Evolutionary conservation across 2,797 vertebrate species (phyloP).

Genomic region (Sandelia bainsii): DNA sequence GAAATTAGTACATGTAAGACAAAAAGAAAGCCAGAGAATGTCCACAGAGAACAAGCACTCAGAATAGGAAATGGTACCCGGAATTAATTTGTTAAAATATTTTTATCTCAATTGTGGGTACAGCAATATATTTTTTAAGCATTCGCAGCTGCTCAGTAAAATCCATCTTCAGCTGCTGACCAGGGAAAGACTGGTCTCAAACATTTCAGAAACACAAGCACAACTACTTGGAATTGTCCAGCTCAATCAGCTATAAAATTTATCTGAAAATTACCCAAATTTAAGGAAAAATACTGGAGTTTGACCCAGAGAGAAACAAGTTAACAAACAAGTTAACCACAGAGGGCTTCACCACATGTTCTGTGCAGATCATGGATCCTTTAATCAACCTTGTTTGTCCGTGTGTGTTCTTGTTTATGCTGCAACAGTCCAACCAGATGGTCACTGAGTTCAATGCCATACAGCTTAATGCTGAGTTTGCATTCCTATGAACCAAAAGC

Average conservation of each 20-base stretch:
- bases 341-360: constrained; percentile 49
- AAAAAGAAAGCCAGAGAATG: background rate
- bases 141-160: background rate
- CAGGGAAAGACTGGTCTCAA: background rate
- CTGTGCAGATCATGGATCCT: constrained; percentile 25
- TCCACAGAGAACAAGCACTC: background rate
- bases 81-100: background rate
- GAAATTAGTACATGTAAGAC: background rate
- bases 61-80: background rate
- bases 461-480: constrained; percentile 7
- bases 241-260: background rate
- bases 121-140: background rate
- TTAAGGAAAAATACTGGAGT: background rate
- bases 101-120: background rate
- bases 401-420: constrained; percentile 68
- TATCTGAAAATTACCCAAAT: background rate
- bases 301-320: background rate
- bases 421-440: constrained; percentile 40
- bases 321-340: constrained; percentile 14
- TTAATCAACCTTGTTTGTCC: constrained; percentile 59
- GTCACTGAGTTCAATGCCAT: constrained; percentile 25
- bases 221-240: background rate
- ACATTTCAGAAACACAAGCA: background rate
- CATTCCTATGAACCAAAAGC: background rate
- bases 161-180: background rate